phyloP scores from a whole-genome alignment of 1,140 invertebrate genomes.

The Drosophila simulans region DNA sequence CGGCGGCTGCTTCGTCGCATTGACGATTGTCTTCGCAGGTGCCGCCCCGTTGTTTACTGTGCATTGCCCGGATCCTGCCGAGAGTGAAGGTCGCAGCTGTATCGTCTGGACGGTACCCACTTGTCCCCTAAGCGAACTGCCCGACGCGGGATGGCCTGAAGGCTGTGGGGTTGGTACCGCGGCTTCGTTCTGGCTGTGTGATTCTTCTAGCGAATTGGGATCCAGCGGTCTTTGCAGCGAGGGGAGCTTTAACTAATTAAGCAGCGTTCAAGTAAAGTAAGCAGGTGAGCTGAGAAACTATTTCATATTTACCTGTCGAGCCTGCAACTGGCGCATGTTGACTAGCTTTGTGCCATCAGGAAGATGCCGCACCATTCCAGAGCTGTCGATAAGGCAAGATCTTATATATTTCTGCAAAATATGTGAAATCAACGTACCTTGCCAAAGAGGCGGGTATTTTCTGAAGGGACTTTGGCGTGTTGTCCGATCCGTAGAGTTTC shows the following conservation, averaged over 20 bases:
- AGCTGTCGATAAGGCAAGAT: slow-evolving; percentile 17
- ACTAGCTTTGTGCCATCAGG: slow-evolving; percentile 70
- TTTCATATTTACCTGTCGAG: slow-evolving; percentile 50
- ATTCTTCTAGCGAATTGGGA: slow-evolving; percentile 31
- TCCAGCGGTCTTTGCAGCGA: slow-evolving; percentile 30
- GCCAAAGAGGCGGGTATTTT: slow-evolving; percentile 73
- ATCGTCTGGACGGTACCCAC: slow-evolving; percentile 72
- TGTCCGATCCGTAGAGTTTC: slow-evolving; percentile 69
- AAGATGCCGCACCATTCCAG: slow-evolving; percentile 70
- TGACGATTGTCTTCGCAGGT: slow-evolving; percentile 22
- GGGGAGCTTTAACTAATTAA: slow-evolving; percentile 56
- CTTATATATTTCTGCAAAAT: neutral
- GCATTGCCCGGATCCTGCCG: slow-evolving; percentile 20
- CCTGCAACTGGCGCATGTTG: slow-evolving; percentile 67
- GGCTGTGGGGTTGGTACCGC: slow-evolving; percentile 6
- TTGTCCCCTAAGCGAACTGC: slow-evolving; percentile 56
- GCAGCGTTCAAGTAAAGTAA: neutral
- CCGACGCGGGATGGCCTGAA: slow-evolving; percentile 20
- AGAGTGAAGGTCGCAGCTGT: slow-evolving; percentile 56
- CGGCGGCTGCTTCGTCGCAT: slow-evolving; percentile 18
- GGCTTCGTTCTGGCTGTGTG: slow-evolving; percentile 38
- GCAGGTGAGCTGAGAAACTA: no score
- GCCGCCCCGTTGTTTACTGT: slow-evolving; percentile 46
- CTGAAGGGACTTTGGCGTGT: slow-evolving; percentile 65
- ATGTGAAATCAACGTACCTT: slow-evolving; percentile 37